phyloP scores from a whole-genome alignment of 2,113 vertebrate genomes.

The Pluvianellus socialis region DNA sequence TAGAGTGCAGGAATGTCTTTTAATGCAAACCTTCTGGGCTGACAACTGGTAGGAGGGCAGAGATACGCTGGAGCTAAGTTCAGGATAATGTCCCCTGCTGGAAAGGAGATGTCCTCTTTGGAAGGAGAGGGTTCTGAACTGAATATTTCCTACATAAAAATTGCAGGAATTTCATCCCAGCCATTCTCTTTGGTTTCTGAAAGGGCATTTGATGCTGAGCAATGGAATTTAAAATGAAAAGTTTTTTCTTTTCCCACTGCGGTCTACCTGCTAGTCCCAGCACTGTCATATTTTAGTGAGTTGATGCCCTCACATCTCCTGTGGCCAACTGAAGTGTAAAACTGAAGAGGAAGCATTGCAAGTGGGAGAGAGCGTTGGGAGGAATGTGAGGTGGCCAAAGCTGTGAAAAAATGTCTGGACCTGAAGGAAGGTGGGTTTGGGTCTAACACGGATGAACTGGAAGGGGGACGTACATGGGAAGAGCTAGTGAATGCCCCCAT shows the following conservation, averaged over 20 bases:
- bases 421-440: neutral
- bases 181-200: neutral
- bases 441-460: neutral
- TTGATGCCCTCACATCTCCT: neutral
- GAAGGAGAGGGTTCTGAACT: conserved; percentile 13
- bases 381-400: neutral
- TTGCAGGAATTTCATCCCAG: neutral
- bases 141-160: neutral
- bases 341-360: neutral
- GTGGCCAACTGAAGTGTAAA: conserved; percentile 30
- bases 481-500: neutral
- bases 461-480: neutral
- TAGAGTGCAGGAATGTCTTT: neutral
- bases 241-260: neutral
- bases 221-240: conserved; percentile 1
- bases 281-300: neutral
- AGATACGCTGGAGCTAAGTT: neutral
- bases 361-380: neutral
- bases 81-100: neutral
- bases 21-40: neutral
- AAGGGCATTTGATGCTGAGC: neutral
- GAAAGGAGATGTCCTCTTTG: conserved; percentile 1
- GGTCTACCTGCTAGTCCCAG: neutral
- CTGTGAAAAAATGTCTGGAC: neutral
- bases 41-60: neutral